phyloP scores from a whole-genome alignment of 1,140 invertebrate species.

The Diplogasteroides magnus region DNA sequence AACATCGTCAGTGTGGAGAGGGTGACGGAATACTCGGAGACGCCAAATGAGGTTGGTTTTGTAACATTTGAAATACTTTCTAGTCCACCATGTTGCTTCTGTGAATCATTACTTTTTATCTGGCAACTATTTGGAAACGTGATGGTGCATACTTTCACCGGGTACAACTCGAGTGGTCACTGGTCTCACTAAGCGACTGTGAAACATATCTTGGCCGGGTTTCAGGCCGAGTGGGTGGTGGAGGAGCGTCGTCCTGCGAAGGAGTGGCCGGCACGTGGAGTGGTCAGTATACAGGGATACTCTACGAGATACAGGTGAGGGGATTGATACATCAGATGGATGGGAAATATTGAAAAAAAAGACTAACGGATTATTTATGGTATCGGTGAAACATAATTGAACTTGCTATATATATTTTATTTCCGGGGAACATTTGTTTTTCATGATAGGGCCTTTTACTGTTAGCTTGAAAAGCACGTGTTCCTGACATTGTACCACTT shows the following conservation, averaged over 20 bases:
- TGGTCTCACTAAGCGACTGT: too few species aligned
- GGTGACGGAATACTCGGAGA: constrained; percentile 81
- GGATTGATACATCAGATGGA: too few species aligned
- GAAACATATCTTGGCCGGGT: too few species aligned
- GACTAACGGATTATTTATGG: too few species aligned
- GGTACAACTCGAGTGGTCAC: too few species aligned
- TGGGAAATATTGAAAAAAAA: too few species aligned
- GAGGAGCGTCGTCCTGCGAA: constrained; percentile 16
- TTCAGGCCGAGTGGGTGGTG: constrained; percentile 22
- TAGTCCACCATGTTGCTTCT: not conserved
- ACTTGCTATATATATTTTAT: too few species aligned
- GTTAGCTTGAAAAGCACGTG: too few species aligned
- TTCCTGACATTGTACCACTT: too few species aligned
- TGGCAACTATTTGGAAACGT: not conserved
- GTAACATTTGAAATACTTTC: not conserved
- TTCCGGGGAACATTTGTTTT: too few species aligned
- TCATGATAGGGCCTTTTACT: too few species aligned
- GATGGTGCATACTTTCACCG: not conserved
- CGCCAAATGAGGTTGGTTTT: constrained; percentile 19
- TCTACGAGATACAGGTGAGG: constrained; percentile 26
- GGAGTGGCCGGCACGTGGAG: constrained; percentile 56
- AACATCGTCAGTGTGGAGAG: constrained; percentile 95
- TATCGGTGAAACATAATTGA: too few species aligned
- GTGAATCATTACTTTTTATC: not conserved
- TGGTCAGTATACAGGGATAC: constrained; percentile 55